Conservation (phyloP, 2,113 vertebrate genomes). For the Dasyprocta punctata region DNA sequence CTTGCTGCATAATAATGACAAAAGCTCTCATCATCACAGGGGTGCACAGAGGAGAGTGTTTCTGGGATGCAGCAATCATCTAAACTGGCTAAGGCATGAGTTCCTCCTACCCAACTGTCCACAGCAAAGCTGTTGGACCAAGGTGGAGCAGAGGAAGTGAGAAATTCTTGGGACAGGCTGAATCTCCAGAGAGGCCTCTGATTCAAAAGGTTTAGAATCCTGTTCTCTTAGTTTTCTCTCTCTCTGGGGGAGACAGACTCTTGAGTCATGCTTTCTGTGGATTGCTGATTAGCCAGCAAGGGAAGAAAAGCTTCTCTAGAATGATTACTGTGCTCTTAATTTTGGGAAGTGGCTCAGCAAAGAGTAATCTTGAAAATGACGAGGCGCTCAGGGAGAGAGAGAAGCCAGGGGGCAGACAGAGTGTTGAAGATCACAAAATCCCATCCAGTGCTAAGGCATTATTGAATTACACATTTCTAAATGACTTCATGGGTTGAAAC, state of each 20-base stretch:
- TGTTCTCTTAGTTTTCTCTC: neutral
- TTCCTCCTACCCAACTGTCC: neutral
- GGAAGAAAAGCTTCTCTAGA: constrained; percentile 7
- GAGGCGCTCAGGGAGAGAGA: neutral
- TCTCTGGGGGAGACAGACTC: neutral
- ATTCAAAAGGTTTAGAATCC: neutral
- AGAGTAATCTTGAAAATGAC: constrained; percentile 49
- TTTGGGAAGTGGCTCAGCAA: constrained; percentile 54
- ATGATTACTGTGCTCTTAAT: constrained; percentile 50
- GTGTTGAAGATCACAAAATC: neutral
- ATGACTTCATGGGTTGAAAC: constrained; percentile 7
- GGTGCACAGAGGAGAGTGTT: neutral
- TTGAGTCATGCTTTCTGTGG: neutral
- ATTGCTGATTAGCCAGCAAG: constrained; percentile 28
- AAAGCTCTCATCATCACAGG: neutral
- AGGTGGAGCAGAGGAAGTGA: neutral
- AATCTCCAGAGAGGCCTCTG: neutral
- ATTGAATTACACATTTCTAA: constrained; percentile 47
- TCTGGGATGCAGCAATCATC: neutral
- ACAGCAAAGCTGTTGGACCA: neutral
- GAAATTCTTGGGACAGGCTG: neutral
- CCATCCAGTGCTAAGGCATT: neutral
- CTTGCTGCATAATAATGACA: neutral
- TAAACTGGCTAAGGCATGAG: neutral
- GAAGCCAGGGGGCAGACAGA: neutral